Evolutionary conservation across 1,140 invertebrate species (phyloP), one percentile per base, ranked within the genome.

Genomic region (Bombus soroeensis): DNA sequence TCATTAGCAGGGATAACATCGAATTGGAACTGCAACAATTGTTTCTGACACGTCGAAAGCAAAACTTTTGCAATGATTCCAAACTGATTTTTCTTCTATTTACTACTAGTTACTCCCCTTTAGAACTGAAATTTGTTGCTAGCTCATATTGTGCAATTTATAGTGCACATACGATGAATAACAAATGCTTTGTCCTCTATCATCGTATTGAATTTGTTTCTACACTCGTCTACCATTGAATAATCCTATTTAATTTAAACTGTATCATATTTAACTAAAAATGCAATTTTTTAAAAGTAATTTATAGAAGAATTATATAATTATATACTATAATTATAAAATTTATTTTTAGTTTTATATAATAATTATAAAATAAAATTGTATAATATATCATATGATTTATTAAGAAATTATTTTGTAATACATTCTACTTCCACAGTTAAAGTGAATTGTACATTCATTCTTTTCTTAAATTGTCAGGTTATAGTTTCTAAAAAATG

Each of bases 1-100:
- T 76, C 34, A 39, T 76, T 59, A 76, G 15, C 34, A 37, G 32
- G 39, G 32, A 76, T 59, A 73, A 73, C 72, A 73, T 73, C 41
- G 72, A 3, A 73, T 73, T 41, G 41, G 15, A 15, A 1, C 6
- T 32, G 3, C 41, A 32, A 73, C 72, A 73, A 32, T 47, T 43
- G 41, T 43, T 41, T 32, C 41, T 47, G 9, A 73, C n/a, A 73
- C n/a, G 22, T 32, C 15, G 9, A 10, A 22, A 32, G 15, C 8
- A 32, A 32, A 73, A 73, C 39, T 41, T 73, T 73, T 43, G 41
- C 41, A 43, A 73, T 73, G n/a, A n/a, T 41, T 72, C 3, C 39
- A n/a, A 72, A 39, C 70, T 22, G 41, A 73, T 43, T 73, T 73
- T 41, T 15, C 72, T 12, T 18, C 41, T 28, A 22, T 73, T 66